Base-by-base conservation (phyloP, 2,888 invertebrate species). In the Eristalis pertinax region DNA sequence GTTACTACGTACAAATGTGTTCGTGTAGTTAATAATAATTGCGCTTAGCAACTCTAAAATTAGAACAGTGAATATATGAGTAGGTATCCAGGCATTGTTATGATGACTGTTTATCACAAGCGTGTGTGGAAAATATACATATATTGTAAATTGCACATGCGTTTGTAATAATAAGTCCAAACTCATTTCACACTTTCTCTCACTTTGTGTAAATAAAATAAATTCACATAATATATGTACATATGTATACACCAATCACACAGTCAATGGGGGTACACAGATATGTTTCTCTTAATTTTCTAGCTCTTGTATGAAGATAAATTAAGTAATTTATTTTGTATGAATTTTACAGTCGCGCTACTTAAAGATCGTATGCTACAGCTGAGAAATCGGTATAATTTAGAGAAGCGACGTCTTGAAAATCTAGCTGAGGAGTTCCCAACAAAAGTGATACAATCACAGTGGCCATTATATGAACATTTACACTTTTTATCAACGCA, bases 351-450 rank as follows among this genome's bases (percentile, higher is more conserved):
- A 93, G 93, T 92, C 63, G 91, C 91, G 15, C 90, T 92, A 35
- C 89, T 93, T 15, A 92, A 93, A 80, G 93, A 93, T 89, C 93
- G 93, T 2, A 93, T 93, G 92, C 90, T 92, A 10, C 93, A 93
- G 65, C 87, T 93, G n/a, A 90, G 93, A 38, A 93, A 93, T 90
- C 93, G 93, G 11, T 93, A 93, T 60, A 93, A 93, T 89, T 91
- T 93, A 38, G 93, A 93, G 83, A 93, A 93, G 81, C 90, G 93
- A 13, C 92, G 93, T 4, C 85, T 93, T n/a, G 93, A 93, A 73
- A 91, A 91, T 50, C 73, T 91, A 41, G 88, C 90, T 1, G 89
- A 90, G 29, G 90, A 90, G 56, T 90, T 91, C 89, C 91, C 91
- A 1, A 89, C 89, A n/a, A 89, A 90, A 70, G 77, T 81, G 4